Percentiles rank a stretch among this genome's conserved stretches.
These are phyloP conservation scores for Spinus pinus DNA, from an alignment of 2,797 vertebrate genomes.

Conservation along the genomic window DNA sequence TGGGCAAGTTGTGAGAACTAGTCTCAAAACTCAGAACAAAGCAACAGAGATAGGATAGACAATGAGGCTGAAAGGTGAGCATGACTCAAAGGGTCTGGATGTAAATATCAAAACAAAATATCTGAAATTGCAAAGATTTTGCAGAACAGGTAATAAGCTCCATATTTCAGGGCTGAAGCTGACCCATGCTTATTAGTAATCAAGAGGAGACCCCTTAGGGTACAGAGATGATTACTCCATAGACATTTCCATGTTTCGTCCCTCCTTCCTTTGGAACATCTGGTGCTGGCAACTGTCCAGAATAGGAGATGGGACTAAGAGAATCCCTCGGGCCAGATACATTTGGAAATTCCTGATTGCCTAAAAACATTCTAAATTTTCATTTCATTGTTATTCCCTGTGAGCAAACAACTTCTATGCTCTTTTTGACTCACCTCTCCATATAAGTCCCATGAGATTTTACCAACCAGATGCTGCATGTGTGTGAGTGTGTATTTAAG, in stretches of 20 bases:
- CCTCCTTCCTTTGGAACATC: conserved; percentile 16
- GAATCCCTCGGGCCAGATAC: neutral
- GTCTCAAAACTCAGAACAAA: neutral
- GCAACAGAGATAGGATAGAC: neutral
- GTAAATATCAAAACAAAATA: neutral
- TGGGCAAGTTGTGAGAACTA: neutral
- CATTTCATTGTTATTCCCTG: conserved; percentile 23
- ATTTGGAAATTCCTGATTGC: conserved; percentile 3
- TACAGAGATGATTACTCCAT: conserved; percentile 19
- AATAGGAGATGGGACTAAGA: conserved; percentile 16
- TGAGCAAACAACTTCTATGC: neutral
- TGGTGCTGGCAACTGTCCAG: conserved; percentile 34
- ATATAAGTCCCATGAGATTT: conserved; percentile 6
- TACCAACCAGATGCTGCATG: conserved; percentile 20
- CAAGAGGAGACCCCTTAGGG: conserved; percentile 27
- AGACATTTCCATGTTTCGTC: neutral
- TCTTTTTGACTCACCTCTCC: conserved; percentile 21
- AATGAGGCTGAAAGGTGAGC: neutral
- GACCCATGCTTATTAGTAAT: neutral
- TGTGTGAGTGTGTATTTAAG: neutral
- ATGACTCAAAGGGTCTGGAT: neutral
- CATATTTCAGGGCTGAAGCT: neutral
- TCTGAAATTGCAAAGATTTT: conserved; percentile 10
- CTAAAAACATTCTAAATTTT: neutral
- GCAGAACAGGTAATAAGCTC: neutral